These are phyloP conservation scores for Synergus laeviventris DNA, from an alignment of 2,888 invertebrate genomes.

Conservation along the genomic window DNA sequence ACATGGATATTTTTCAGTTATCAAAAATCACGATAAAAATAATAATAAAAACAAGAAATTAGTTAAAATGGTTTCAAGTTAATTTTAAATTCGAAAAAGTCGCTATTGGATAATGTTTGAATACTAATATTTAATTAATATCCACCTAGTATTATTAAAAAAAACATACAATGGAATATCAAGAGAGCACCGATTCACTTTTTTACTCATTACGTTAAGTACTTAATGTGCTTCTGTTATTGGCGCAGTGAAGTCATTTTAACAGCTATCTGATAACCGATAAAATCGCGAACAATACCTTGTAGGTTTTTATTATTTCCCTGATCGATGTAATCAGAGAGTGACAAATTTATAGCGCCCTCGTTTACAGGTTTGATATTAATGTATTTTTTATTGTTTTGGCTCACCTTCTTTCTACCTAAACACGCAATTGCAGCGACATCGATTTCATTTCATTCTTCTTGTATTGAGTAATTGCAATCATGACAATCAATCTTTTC, in stretches of 20 bases:
- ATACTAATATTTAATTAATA: no score
- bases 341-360: neutral
- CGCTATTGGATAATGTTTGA: no score
- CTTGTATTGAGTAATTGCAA: neutral
- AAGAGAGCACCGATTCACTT: neutral
- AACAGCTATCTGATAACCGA: constrained; percentile 5
- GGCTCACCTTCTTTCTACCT: neutral
- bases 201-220: neutral
- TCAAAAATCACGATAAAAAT: neutral
- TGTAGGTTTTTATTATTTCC: constrained; percentile 3
- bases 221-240: constrained; percentile 12
- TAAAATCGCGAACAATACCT: constrained; percentile 1
- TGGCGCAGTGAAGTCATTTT: constrained; percentile 26
- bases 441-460: neutral
- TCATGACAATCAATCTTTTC: neutral
- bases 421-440: neutral
- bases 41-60: no score
- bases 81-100: no score
- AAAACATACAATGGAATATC: neutral
- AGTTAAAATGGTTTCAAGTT: no score
- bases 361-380: neutral
- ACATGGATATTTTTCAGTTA: neutral
- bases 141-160: neutral
- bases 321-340: neutral
- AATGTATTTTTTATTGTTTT: constrained; percentile 7